phyloP scores from a whole-genome alignment of 2,797 vertebrate species.

The Falco berigora region DNA sequence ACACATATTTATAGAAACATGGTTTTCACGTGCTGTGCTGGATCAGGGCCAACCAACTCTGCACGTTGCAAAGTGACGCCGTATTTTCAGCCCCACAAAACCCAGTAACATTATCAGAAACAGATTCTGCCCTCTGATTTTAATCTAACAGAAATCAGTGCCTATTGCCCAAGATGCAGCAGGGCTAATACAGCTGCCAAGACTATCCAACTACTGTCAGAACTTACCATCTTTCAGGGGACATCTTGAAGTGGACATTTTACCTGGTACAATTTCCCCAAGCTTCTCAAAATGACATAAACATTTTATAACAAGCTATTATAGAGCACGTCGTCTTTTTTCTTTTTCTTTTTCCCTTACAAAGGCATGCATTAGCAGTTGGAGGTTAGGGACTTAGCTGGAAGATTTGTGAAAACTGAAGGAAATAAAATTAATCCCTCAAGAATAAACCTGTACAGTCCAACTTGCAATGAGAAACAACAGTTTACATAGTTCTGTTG shows the following conservation, averaged over 20 bases:
- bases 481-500: background rate
- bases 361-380: background rate
- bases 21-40: constrained; percentile 6
- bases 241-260: background rate
- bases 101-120: background rate
- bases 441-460: background rate
- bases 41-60: background rate
- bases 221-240: background rate
- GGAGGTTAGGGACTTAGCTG: background rate
- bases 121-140: constrained; percentile 1
- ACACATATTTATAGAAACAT: background rate
- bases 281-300: background rate
- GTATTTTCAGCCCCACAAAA: background rate
- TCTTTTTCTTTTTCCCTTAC: background rate
- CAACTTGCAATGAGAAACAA: background rate
- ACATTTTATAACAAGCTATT: constrained; percentile 7
- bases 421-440: background rate
- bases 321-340: background rate
- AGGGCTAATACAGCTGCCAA: background rate
- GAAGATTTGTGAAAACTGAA: background rate
- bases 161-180: background rate
- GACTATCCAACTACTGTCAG: background rate
- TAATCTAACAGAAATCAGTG: background rate
- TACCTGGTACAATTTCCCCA: background rate
- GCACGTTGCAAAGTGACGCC: background rate